Evolutionary conservation across 2,113 vertebrate species (phyloP).

Genomic region (Ptyas mucosa): DNA sequence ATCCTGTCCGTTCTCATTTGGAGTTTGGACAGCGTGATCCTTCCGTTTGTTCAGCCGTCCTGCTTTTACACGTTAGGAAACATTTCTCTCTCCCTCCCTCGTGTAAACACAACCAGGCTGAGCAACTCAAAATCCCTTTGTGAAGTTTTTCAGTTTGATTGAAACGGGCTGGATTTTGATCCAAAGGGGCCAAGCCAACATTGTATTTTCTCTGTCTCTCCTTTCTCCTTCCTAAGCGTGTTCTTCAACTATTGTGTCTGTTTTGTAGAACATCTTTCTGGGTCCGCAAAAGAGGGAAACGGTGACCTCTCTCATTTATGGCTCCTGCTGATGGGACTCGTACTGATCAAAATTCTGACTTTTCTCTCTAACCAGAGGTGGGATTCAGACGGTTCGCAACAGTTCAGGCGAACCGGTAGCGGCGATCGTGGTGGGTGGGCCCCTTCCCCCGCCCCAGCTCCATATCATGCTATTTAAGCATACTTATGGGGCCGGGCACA

Average conservation of each 20-base stretch:
- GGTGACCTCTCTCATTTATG: not conserved
- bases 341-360: not conserved
- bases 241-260: not conserved
- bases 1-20: not conserved
- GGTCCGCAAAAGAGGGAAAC: not conserved
- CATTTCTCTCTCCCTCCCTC: not conserved
- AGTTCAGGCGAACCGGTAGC: too few relatives aligned
- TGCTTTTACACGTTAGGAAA: constrained; percentile 2
- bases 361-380: too few relatives aligned
- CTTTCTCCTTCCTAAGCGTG: not conserved
- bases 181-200: not conserved
- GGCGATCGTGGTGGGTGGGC: too few relatives aligned
- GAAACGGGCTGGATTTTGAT: not conserved
- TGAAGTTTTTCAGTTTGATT: not conserved
- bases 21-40: not conserved
- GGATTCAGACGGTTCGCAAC: too few relatives aligned
- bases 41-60: not conserved
- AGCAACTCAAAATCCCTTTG: constrained; percentile 1
- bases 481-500: too few relatives aligned
- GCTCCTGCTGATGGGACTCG: not conserved
- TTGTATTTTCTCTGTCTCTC: not conserved
- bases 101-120: not conserved
- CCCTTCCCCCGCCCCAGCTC: too few relatives aligned
- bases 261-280: not conserved
- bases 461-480: too few relatives aligned